Base-by-base conservation (phyloP, 2,113 vertebrate species). In the Eleginops maclovinus region DNA sequence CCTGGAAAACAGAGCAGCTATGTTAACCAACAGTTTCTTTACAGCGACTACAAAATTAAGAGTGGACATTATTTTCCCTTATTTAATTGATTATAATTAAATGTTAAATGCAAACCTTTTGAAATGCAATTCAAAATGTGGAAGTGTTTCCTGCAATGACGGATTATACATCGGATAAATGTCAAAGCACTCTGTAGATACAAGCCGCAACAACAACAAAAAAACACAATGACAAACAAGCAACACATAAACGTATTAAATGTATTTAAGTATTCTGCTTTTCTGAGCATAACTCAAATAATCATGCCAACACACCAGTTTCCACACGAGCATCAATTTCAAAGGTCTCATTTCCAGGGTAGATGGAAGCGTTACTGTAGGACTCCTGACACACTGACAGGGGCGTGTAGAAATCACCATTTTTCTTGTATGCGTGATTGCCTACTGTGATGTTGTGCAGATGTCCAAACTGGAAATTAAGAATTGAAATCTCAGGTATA, bases 281-380 rank as follows among this genome's bases (percentile, higher is more conserved):
- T 21, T 31, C 12, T 11, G 16, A 1, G 36, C 9, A 51, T 17
- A 10, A 56, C 5, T 56, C 55, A 19, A 17, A 26, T 17, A 43
- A 11, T 21, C 12, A 9, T n/a, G 16, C 50, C 40, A 11, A 1
- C 58, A 12, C 89, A 99, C 98, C 96, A 60, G 93, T 96, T 73
- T 97, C 93, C 72, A 99, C 94, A 51, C 95, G 79, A 22, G 96
- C 94, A 65, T 99, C 96, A 24, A 99, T 97, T 87, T 97, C 95
- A 90, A 99, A 97, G 67, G 95, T 98, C 16, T 97, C 97, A 0
- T 96, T 97, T 79, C 95, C 96, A 46, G 98, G 95, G 31, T 81
- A 96, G 84, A 99, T 95, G 85, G 81, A 94, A 19, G 95, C 96
- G 50, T 90, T 93, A 76, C 93, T 96, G 94, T 98, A 99, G 87